Evolutionary conservation across 2,797 vertebrate species (phyloP).

Genomic region (Ataeniobius toweri): DNA sequence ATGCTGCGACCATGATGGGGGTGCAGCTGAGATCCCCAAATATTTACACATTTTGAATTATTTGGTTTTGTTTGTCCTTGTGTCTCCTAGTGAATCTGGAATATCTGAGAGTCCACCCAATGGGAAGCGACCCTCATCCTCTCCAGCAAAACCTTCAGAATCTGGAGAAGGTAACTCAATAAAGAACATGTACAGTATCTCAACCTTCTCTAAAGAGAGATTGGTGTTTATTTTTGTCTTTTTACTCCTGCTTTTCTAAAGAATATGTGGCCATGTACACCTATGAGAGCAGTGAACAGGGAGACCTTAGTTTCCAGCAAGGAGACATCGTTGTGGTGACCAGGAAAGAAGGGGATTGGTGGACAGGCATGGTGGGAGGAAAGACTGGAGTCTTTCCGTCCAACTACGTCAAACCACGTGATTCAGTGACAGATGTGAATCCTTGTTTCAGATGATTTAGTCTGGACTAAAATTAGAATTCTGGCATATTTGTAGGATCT

Average conservation of each 20-base stretch:
- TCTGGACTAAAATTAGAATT: background rate
- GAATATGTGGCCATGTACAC: conserved; percentile 99
- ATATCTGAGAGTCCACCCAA: conserved; percentile 92
- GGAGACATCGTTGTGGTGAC: conserved; percentile 95
- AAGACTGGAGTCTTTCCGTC: conserved; percentile 97
- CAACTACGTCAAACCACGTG: conserved; percentile 97
- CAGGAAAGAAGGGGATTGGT: conserved; percentile 99
- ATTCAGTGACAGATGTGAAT: conserved; percentile 80
- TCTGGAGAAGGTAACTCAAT: conserved; percentile 89
- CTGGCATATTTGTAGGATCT: background rate
- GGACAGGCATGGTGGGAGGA: conserved; percentile 91
- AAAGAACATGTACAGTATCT: background rate
- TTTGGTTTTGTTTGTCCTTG: background rate
- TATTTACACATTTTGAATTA: background rate
- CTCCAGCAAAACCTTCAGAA: conserved; percentile 85
- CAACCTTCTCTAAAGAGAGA: background rate
- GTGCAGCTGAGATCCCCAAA: background rate
- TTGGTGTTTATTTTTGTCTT: background rate
- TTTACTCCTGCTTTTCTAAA: conserved; percentile 45
- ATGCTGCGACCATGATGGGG: too few species aligned
- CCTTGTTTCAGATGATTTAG: background rate
- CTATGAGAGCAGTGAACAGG: conserved; percentile 97
- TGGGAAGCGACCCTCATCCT: conserved; percentile 90
- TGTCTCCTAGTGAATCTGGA: conserved; percentile 80
- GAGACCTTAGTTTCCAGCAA: conserved; percentile 97